Evolutionary conservation across 2,888 invertebrate genomes (phyloP).

Genomic region (Aphidoletes aphidimyza): DNA sequence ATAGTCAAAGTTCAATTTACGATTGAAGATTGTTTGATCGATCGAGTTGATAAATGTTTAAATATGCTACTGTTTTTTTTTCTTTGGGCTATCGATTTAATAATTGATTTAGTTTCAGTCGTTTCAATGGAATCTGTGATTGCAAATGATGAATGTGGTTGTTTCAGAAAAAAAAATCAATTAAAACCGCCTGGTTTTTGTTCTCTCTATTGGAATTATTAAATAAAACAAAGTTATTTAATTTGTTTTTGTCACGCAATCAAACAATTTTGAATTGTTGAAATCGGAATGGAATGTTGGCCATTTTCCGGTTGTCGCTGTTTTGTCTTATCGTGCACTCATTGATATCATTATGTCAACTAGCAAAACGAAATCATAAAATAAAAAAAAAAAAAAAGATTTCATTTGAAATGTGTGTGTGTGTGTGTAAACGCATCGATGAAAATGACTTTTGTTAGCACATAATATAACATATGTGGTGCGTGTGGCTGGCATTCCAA

Average conservation of each 20-base stretch:
- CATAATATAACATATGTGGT: too few species aligned
- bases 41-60: neutral
- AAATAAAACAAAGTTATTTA: neutral
- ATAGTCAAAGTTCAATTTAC: too few species aligned
- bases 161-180: neutral
- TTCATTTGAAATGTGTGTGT: too few species aligned
- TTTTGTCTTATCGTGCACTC: neutral
- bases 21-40: too few species aligned
- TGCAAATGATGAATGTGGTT: neutral
- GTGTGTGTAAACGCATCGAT: too few species aligned
- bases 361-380: constrained; percentile 15
- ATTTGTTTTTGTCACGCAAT: neutral
- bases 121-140: neutral
- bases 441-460: too few species aligned
- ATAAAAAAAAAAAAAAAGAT: too few species aligned
- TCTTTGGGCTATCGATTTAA: too few species aligned
- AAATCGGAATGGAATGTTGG: neutral
- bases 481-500: too few species aligned
- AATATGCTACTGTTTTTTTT: neutral
- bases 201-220: neutral
- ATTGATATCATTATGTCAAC: constrained; percentile 19
- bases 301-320: neutral
- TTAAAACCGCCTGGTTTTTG: neutral
- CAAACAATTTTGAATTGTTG: neutral
- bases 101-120: neutral